Percentiles rank a stretch among this genome's conserved stretches.
Conservation (phyloP, 1,140 invertebrate genomes). For the Temnothorax nylanderi region DNA sequence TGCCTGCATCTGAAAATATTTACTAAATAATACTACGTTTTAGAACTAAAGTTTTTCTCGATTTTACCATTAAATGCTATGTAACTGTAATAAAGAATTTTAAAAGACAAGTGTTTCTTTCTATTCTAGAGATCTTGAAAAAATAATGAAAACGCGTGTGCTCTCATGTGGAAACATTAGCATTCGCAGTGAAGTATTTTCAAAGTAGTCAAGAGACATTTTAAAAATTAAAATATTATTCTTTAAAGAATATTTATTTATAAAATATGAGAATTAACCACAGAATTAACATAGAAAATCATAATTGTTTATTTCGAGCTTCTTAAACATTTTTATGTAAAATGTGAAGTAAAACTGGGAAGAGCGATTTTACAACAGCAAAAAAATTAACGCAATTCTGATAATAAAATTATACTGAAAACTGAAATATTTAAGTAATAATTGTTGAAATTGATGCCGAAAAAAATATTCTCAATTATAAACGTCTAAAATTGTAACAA, state of each 20-base stretch:
- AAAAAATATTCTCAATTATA: background rate
- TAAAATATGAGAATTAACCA: background rate
- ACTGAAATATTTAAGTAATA: background rate
- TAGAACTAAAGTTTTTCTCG: background rate
- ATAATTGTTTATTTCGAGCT: background rate
- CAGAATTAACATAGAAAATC: background rate
- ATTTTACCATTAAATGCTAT: background rate
- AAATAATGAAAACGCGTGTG: background rate
- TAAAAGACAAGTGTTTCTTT: background rate
- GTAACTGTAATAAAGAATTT: slow-evolving; percentile 1
- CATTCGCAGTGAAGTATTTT: background rate
- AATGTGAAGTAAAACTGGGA: background rate
- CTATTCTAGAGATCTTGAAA: background rate
- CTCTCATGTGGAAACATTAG: background rate
- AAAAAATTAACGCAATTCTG: background rate
- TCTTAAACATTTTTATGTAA: background rate
- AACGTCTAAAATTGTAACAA: background rate
- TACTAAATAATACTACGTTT: background rate
- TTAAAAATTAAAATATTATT: background rate
- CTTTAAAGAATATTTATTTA: slow-evolving; percentile 1
- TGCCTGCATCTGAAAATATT: background rate
- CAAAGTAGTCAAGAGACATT: background rate
- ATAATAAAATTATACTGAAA: background rate
- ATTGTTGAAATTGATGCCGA: background rate
- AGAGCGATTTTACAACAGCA: background rate